phyloP scores from a whole-genome alignment of 2,113 vertebrate genomes.

The Barnardius zonarius region DNA sequence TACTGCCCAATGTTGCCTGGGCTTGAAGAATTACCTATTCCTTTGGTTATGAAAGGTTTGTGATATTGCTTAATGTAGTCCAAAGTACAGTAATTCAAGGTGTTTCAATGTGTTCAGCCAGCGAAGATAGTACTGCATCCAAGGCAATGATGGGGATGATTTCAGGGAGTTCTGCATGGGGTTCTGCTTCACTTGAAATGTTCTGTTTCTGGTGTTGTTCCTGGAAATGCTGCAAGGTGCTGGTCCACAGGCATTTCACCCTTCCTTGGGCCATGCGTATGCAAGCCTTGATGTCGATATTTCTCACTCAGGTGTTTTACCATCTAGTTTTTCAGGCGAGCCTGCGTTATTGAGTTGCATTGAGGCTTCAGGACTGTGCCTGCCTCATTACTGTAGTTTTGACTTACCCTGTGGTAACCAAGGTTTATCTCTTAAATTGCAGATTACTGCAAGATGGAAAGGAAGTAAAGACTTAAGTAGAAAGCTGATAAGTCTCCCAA shows the following conservation, averaged over 20 bases:
- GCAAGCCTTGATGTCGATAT: fast-evolving
- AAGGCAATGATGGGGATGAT: fast-evolving
- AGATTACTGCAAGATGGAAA: background rate
- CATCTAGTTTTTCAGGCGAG: background rate
- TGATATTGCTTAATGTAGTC: background rate
- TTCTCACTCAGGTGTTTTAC: no score
- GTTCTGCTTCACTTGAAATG: background rate
- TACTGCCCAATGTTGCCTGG: background rate
- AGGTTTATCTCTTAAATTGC: background rate
- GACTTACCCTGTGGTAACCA: background rate
- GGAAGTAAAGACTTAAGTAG: background rate
- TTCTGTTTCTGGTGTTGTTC: background rate
- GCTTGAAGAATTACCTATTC: background rate
- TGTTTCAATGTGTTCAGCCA: fast-evolving
- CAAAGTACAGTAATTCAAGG: no score
- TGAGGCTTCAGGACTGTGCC: background rate
- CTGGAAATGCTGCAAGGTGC: background rate
- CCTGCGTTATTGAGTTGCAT: fast-evolving
- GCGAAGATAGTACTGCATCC: no score
- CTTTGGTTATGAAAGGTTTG: background rate
- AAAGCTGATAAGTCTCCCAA: background rate
- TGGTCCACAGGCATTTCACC: no score
- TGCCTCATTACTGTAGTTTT: background rate
- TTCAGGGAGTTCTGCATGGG: background rate
- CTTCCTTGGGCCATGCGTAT: no score